Percentiles rank a stretch among this genome's conserved stretches.
Conservation (phyloP, 2,888 invertebrate species). For the Galeopsomyia nigrocyanea region DNA sequence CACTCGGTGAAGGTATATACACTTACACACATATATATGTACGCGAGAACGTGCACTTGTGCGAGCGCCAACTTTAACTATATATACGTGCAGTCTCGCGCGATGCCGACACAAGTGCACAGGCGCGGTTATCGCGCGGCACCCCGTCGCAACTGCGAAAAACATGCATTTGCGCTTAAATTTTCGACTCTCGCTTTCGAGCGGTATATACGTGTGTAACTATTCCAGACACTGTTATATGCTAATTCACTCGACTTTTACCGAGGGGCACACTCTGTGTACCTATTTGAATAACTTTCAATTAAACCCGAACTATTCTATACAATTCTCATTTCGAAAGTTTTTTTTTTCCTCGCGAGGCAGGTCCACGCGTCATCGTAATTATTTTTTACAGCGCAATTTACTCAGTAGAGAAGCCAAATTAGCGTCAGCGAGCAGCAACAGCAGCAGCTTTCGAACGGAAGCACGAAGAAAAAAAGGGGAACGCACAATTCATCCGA, state of each 20-base stretch:
- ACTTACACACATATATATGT: too few species aligned
- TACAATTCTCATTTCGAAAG: too few species aligned
- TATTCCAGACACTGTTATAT: too few species aligned
- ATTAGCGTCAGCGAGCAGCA: background rate
- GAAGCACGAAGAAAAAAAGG: slow-evolving; percentile 1
- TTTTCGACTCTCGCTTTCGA: too few species aligned
- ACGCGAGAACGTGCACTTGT: background rate
- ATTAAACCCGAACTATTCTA: too few species aligned
- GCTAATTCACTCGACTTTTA: too few species aligned
- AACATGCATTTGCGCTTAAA: too few species aligned
- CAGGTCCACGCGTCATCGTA: background rate
- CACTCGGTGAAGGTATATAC: background rate
- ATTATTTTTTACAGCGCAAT: background rate
- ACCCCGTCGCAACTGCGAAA: too few species aligned
- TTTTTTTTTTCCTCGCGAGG: background rate
- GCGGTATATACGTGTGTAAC: too few species aligned
- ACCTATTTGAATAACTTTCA: too few species aligned
- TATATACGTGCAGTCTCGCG: slow-evolving; percentile 12
- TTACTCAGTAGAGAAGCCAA: background rate
- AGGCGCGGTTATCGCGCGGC: background rate
- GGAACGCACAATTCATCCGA: too few species aligned
- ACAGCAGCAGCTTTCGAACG: background rate
- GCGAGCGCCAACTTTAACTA: background rate
- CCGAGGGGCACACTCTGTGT: too few species aligned
- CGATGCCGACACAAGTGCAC: slow-evolving; percentile 2